phyloP scores from a whole-genome alignment of 2,888 invertebrate genomes.

The Apamea epomidion region DNA sequence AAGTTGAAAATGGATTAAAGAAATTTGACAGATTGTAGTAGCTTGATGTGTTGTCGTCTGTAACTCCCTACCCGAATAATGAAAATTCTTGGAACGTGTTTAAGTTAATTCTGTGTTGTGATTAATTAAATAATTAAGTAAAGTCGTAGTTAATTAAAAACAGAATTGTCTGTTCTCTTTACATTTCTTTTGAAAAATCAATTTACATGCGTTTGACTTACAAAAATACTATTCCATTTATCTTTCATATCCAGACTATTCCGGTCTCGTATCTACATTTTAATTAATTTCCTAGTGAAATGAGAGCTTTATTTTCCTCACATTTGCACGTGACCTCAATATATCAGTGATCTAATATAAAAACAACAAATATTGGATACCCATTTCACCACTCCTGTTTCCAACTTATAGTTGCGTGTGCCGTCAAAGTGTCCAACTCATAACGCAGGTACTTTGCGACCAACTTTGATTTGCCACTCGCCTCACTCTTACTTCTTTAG shows the following conservation, averaged over 20 bases:
- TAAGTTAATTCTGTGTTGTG: neutral
- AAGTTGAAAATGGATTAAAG: too few species aligned
- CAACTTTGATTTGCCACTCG: slow-evolving; percentile 54
- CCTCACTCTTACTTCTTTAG: slow-evolving; percentile 25
- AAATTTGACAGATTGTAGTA: too few species aligned
- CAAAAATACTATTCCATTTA: slow-evolving; percentile 37
- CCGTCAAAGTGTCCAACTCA: slow-evolving; percentile 86
- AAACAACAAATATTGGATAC: slow-evolving; percentile 71
- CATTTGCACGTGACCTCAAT: slow-evolving; percentile 23
- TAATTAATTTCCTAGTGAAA: slow-evolving; percentile 37
- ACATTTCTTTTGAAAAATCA: neutral
- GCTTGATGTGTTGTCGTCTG: too few species aligned
- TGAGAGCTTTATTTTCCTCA: neutral
- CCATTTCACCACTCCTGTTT: slow-evolving; percentile 76
- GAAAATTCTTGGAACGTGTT: neutral
- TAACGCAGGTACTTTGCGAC: slow-evolving; percentile 76
- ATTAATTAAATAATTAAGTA: neutral
- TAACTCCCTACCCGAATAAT: neutral
- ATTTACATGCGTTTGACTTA: slow-evolving; percentile 22
- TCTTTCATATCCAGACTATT: slow-evolving; percentile 26
- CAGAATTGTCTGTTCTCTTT: neutral
- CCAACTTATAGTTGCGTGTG: slow-evolving; percentile 78
- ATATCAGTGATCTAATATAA: neutral
- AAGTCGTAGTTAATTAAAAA: slow-evolving; percentile 8
- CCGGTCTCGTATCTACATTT: slow-evolving; percentile 15